A percentile compares a stretch with the other conserved stretches of the same genome.
Conservation (phyloP, 2,113 vertebrate species). For the Corythaeola cristata region DNA sequence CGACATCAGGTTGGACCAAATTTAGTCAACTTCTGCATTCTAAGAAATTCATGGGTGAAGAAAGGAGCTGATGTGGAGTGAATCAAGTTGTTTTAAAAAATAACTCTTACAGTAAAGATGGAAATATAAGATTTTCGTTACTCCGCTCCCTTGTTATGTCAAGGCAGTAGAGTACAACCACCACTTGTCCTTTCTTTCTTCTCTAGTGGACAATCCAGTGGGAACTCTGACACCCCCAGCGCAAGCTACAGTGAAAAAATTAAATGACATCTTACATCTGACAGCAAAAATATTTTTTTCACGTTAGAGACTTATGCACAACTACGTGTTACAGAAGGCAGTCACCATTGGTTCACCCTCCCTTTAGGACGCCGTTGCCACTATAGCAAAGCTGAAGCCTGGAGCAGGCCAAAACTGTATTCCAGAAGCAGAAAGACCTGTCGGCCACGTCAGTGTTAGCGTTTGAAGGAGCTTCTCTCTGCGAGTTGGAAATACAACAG, state of each 20-base stretch:
- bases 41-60: background rate
- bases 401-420: background rate
- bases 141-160: background rate
- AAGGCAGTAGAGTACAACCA: background rate
- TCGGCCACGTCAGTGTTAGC: accelerated
- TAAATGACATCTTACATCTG: background rate
- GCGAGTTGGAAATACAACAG: background rate
- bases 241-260: background rate
- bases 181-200: background rate
- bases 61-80: background rate
- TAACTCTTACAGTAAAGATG: background rate
- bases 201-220: background rate
- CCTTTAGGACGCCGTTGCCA: background rate
- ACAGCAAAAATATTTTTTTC: background rate
- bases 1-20: background rate
- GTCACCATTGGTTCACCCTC: background rate
- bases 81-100: background rate
- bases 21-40: background rate
- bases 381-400: background rate
- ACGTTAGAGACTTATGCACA: background rate
- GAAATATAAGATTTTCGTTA: background rate
- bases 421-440: background rate
- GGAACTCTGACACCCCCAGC: background rate
- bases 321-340: background rate
- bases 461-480: background rate